Evolutionary conservation across 2,113 vertebrate species (phyloP).

Genomic region (Austrofundulus limnaeus): DNA sequence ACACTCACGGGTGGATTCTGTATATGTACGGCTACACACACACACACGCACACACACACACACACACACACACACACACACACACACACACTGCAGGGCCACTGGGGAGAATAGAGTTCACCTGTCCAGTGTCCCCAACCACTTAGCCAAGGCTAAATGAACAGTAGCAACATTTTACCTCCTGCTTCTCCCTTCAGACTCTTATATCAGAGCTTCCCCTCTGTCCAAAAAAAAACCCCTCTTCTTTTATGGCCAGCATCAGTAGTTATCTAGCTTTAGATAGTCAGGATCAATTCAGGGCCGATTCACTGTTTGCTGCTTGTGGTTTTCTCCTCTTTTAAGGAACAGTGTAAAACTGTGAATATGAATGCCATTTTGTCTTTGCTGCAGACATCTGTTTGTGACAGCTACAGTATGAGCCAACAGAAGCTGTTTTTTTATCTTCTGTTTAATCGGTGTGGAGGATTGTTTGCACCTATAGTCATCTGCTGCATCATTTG

Average conservation of each 20-base stretch:
- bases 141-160: constrained; percentile 98
- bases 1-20: too few relatives aligned
- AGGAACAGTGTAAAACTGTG: constrained; percentile 21
- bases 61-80: constrained; percentile 64
- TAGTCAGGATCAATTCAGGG: constrained; percentile 28
- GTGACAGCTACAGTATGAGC: constrained; percentile 46
- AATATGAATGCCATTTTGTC: constrained; percentile 36
- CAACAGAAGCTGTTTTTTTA: constrained; percentile 29
- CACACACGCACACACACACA: constrained; percentile 65
- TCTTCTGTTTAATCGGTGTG: constrained; percentile 31
- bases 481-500: constrained; percentile 63
- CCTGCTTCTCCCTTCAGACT: constrained; percentile 70
- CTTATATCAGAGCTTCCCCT: constrained; percentile 23
- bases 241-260: neutral
- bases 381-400: constrained; percentile 55
- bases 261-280: constrained; percentile 1
- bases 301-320: constrained; percentile 3
- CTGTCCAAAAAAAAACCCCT: neutral
- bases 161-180: constrained; percentile 89
- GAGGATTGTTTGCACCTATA: constrained; percentile 64
- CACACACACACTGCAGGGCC: constrained; percentile 82
- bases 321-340: constrained; percentile 9
- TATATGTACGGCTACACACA: constrained; percentile 86
- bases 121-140: constrained; percentile 91
- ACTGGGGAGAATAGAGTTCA: constrained; percentile 98